Evolutionary conservation across 1,140 invertebrate species (phyloP).

Genomic region (Drosophila kohkoa): DNA sequence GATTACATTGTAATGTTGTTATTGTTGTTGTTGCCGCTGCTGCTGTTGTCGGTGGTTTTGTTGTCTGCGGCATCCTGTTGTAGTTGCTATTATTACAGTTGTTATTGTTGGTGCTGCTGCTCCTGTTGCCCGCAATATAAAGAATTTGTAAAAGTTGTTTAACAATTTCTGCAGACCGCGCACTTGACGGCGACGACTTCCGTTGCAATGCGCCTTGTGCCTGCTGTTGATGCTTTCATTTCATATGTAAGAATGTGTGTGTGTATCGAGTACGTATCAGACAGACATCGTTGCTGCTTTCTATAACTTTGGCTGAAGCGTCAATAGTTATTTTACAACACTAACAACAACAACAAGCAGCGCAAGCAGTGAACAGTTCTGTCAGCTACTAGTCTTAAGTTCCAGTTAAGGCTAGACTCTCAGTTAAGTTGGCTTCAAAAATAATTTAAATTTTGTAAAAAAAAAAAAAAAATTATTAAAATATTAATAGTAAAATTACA

Average conservation of each 20-base stretch:
- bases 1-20: conserved; percentile 72
- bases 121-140: conserved; percentile 57
- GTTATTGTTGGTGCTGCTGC: conserved; percentile 69
- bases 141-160: conserved; percentile 77
- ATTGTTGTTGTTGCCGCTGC: conserved; percentile 44
- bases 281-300: conserved; percentile 20
- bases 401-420: too few relatives aligned
- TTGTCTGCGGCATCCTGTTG: conserved; percentile 74
- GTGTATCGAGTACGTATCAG: conserved; percentile 5
- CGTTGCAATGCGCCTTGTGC: conserved; percentile 74
- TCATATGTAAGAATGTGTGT: conserved; percentile 34
- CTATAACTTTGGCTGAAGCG: conserved; percentile 71
- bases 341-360: too few relatives aligned
- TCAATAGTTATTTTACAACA: conserved; percentile 75
- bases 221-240: conserved; percentile 80
- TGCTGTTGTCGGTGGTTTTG: conserved; percentile 59
- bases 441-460: too few relatives aligned
- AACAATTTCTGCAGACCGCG: conserved; percentile 70
- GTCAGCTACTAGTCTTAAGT: too few relatives aligned
- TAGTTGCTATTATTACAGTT: conserved; percentile 74
- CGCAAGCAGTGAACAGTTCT: too few relatives aligned
- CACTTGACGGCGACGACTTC: conserved; percentile 79
- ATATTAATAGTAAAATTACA: too few relatives aligned
- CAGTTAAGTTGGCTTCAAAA: too few relatives aligned
- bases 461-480: too few relatives aligned